Conservation (phyloP, 2,113 vertebrate species). For the Falco punctatus region DNA sequence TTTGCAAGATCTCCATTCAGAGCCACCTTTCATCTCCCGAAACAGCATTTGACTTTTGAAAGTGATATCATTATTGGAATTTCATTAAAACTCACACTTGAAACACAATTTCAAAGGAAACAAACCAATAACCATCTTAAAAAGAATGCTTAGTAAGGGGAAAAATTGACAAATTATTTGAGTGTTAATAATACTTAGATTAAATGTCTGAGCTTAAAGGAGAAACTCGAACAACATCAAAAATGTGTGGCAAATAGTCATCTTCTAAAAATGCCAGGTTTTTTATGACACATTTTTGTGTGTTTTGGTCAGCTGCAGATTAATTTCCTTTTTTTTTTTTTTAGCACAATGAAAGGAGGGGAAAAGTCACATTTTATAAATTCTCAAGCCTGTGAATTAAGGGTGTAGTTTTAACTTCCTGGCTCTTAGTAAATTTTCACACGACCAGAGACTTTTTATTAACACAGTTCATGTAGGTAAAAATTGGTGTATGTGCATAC, state of each 20-base stretch:
- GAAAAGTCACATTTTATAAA: neutral
- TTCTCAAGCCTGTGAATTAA: neutral
- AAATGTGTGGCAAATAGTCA: neutral
- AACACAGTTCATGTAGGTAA: neutral
- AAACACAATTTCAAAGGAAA: neutral
- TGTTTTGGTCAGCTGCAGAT: neutral
- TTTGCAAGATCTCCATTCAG: neutral
- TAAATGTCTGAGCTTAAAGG: neutral
- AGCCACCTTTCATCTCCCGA: neutral
- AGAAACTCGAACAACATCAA: neutral
- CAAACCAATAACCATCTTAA: neutral
- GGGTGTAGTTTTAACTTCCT: neutral
- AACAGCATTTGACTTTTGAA: neutral
- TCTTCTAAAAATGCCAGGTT: neutral
- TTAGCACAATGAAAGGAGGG: neutral
- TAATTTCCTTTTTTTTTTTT: neutral
- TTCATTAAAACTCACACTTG: neutral
- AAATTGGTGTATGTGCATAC: neutral
- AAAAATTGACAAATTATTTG: neutral
- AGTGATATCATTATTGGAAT: neutral
- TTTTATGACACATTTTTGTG: conserved; percentile 6
- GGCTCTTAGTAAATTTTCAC: neutral
- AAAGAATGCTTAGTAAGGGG: neutral
- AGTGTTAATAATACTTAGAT: neutral
- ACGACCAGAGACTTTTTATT: neutral